Base-by-base conservation (phyloP, 2,888 invertebrate genomes). In the Troglohyphantes excavatus region DNA sequence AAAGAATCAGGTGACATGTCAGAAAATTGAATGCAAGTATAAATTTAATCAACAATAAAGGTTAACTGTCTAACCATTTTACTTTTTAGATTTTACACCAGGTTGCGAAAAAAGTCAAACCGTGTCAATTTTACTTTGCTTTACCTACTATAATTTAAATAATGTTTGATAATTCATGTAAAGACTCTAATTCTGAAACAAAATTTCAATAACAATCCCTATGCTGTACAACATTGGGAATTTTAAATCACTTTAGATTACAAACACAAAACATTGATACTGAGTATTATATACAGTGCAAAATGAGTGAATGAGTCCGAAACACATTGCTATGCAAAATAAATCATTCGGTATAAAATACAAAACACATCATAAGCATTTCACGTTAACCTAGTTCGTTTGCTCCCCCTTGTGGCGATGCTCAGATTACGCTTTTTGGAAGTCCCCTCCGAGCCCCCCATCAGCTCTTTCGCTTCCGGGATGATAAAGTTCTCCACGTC, bases 401-500 rank as follows among this genome's bases (percentile, higher is more conserved):
- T 89, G 21, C 76, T 89, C 6, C 33, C 73, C 39, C 88, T 67
- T 0, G 82, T 75, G 26, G 76, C 21, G 26, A 53, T 76, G 23
- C 88, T 82, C 21, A 82, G 43, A 61, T 26, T 76, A 2, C 73
- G 81, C 19, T 72, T 81, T 13, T 75, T 68, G 21, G 78, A 63
- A 13, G 78, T 29, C 17, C 43, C 33, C 0, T 65, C 21, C 1
- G 84, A 27, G 17, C 1, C 17, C 5, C 23, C 23, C 33, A 76
- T 23, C 29, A 67, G 19, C 21, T 90, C 78, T 72, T 86, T 84
- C 2, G 65, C 76, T 65, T 91, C 85, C 26, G 89, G 73, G 21
- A 86, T 26, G 2, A 91, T 13, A 27, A 76, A 91, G 7, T 61
- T 53, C 7, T 89, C 85, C 9, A 84, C 33, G 33, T 79, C 65